Base-by-base conservation (phyloP, 1,140 invertebrate genomes). In the Bacillus rossius region DNA sequence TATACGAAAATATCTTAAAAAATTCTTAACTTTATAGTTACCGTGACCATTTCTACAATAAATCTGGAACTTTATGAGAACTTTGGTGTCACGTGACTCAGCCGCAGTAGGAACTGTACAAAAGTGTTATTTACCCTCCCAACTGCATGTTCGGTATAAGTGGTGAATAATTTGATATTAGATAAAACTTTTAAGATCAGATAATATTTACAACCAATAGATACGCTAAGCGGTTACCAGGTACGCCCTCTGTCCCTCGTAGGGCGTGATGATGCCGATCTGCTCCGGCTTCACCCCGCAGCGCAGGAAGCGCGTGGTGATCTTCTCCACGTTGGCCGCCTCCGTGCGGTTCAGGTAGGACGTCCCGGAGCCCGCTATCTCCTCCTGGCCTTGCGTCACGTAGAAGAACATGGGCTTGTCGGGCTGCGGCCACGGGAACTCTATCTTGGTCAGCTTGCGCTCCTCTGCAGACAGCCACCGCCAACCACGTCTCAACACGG, bases 351-450 rank as follows among this genome's bases (percentile, higher is more conserved):
- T 99, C 8, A 99, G 78, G 73, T 99, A 99, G 1, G 96, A 99
- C 0, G 97, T 99, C 25, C 98, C 98, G 2, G 93, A 96, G 0
- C 94, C 94, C 10, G 96, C 94, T 20, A 99, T 99, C 78, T 99
- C 98, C 73, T 99, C 98, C 71, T 98, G 94, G 0, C 98, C 98
- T 70, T 93, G 91, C 0, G 95, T 98, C 0, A 97, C 94, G 65
- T 98, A 94, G 73, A 99, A 99, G 75, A 99, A 97, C 94, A 99
- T 98, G 0, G 98, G 98, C 59, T 96, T 89, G 61, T 99, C 96
- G 0, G 85, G 82, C 48, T 92, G 86, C 0, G 98, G 98, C 96
- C 97, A 99, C 0, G 96, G 96, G 69, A 99, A 99, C 69, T 99
- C 96, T 38, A 99, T 86, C 67, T 93, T 94, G 22, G 86, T 77